Base-by-base conservation (phyloP, 2,888 invertebrate species). In the Encarsia formosa region DNA sequence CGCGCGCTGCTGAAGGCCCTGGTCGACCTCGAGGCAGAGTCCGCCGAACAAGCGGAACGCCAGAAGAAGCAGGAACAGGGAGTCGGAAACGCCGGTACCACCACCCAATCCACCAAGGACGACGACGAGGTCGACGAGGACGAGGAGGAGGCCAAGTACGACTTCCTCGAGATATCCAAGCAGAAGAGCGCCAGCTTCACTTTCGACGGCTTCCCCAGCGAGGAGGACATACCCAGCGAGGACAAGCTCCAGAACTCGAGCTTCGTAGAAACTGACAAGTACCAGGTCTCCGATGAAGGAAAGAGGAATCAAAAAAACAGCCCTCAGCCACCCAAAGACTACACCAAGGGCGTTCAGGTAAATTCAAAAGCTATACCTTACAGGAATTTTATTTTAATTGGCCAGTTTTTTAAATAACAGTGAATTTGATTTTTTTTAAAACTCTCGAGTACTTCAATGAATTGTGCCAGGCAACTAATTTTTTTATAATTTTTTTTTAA, bases 1-100 rank as follows among this genome's bases (percentile, higher is more conserved):
- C 82, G 84, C 71, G 90, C 89, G 1, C 75, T 90, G 35, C 75
- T 90, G 5, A 84, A 84, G 74, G 90, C 89, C 11, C 77, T 91
- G 4, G 84, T 83, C 44, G 87, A 88, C 64, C 75, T 90, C 42
- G 88, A 90, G 73, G 83, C 81, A 57, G 80, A 81, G 15, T 77
- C 78, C 4, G 79, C 77, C 42, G 68, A 74, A 16, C 78, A 78
- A 18, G n/a, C n/a, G n/a, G n/a, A n/a, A n/a, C n/a, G n/a, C n/a
- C n/a, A n/a, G n/a, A n/a, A n/a, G n/a, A 47, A 56, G 5, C 48
- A 47, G n/a, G 41, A 35, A 20, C 38, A 50, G 15, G 32, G 8
- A 20, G 23, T 5, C 13, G 15, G n/a, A 5, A 13, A 29, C 29
- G 29, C 8, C 13, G 29, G 8, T 13, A 29, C 13, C 29, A 5